A percentile compares a stretch with the other conserved stretches of the same genome.
Evolutionary conservation across 2,113 vertebrate species (phyloP).

Genomic region (Alces alces): DNA sequence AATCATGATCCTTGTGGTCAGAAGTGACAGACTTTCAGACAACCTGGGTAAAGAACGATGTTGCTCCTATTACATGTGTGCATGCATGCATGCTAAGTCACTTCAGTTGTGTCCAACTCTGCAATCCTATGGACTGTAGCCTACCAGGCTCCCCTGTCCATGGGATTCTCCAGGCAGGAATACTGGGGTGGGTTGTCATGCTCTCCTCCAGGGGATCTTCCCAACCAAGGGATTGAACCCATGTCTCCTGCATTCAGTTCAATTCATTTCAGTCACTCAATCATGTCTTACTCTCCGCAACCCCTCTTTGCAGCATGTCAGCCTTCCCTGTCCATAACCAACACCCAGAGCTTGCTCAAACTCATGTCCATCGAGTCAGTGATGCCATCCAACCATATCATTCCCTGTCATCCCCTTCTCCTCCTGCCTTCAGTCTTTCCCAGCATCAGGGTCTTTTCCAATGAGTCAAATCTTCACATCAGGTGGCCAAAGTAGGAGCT

Average conservation of each 20-base stretch:
- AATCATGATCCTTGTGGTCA: not conserved
- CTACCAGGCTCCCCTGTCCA: not conserved
- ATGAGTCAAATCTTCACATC: not conserved
- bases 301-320: not conserved
- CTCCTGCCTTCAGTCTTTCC: not conserved
- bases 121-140: not conserved
- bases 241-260: not conserved
- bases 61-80: not conserved
- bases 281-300: not conserved
- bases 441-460: not conserved
- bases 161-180: not conserved
- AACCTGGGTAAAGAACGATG: not conserved
- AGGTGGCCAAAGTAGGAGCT: not conserved
- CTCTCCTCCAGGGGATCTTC: not conserved
- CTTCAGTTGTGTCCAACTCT: not conserved
- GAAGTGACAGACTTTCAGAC: not conserved
- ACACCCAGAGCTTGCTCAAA: not conserved
- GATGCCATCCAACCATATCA: not conserved
- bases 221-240: not conserved
- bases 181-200: not conserved
- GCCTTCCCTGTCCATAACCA: not conserved
- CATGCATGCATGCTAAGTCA: not conserved
- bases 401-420: not conserved
- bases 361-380: not conserved
- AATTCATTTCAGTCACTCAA: not conserved